These are phyloP conservation scores for Heteropelma amictum DNA, from an alignment of 2,888 invertebrate genomes.

Conservation along the genomic window DNA sequence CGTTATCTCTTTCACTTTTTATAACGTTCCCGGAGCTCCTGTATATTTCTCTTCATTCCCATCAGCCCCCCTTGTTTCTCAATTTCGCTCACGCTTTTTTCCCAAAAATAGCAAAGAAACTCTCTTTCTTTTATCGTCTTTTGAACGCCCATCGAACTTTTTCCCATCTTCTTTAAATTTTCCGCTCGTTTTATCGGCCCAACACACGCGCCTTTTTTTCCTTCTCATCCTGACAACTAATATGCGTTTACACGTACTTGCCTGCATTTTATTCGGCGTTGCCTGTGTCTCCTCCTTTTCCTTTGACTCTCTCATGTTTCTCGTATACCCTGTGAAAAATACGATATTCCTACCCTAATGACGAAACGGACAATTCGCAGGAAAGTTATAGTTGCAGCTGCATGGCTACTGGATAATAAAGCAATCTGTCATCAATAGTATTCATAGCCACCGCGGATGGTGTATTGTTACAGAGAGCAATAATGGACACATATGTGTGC, in stretches of 20 bases:
- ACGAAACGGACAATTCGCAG: too few relatives aligned
- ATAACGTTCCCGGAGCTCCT: conserved; percentile 25
- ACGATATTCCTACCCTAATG: too few relatives aligned
- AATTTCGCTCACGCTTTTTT: conserved; percentile 27
- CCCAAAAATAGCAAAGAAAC: conserved; percentile 33
- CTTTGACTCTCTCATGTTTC: not conserved
- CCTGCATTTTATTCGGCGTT: conserved; percentile 39
- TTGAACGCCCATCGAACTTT: not conserved
- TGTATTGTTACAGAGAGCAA: conserved; percentile 44
- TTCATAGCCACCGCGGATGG: conserved; percentile 36
- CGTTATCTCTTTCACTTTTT: conserved; percentile 28
- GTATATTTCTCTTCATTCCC: not conserved
- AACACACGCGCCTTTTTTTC: conserved; percentile 5
- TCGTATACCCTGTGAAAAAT: too few relatives aligned
- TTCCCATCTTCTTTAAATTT: not conserved
- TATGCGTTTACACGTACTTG: conserved; percentile 21
- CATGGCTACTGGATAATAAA: not conserved
- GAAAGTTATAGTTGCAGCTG: too few relatives aligned
- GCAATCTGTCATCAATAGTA: conserved; percentile 44
- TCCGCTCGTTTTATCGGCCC: not conserved
- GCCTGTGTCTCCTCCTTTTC: not conserved
- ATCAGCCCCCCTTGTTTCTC: conserved; percentile 31
- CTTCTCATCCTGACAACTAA: conserved; percentile 18
- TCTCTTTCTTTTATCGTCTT: not conserved
- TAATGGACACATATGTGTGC: conserved; percentile 24